A percentile compares a stretch with the other conserved stretches of the same genome.
Evolutionary conservation across 2,797 vertebrate genomes (phyloP).

Genomic region (Phylloscopus collybita): DNA sequence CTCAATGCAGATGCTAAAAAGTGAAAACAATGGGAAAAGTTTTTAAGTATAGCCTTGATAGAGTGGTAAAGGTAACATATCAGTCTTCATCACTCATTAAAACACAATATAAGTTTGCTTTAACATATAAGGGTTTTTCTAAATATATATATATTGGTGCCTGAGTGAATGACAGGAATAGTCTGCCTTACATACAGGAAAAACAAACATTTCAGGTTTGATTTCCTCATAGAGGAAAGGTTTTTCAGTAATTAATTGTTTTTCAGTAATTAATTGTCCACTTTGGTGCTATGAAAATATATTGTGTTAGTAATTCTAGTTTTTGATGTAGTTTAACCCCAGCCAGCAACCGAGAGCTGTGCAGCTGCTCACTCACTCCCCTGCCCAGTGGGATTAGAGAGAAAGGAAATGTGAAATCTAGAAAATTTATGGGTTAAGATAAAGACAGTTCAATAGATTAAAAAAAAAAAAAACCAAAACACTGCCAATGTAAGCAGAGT

Average conservation of each 20-base stretch:
- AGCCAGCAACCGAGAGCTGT: not conserved
- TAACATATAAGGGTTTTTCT: conserved; percentile 30
- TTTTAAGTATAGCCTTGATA: conserved; percentile 59
- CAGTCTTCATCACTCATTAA: conserved; percentile 66
- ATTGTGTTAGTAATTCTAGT: not conserved
- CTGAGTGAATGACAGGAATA: conserved; percentile 14
- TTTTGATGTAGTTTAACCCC: not conserved
- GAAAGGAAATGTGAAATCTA: not conserved
- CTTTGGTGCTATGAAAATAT: not conserved
- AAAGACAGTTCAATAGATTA: not conserved
- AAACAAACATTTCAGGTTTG: not conserved
- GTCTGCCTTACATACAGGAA: not conserved
- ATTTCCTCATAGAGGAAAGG: not conserved
- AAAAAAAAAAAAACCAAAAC: not conserved
- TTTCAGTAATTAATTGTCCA: conserved; percentile 18
- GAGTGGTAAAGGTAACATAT: conserved; percentile 45
- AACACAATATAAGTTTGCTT: conserved; percentile 56
- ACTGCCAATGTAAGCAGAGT: not conserved
- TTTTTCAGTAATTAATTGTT: conserved; percentile 37
- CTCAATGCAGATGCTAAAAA: conserved; percentile 70
- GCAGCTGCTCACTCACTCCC: not conserved
- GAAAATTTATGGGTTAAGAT: not conserved
- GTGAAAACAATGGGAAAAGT: conserved; percentile 52
- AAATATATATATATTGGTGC: not conserved
- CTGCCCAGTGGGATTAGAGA: not conserved